Conservation (phyloP, 2,113 vertebrate species). For the Puffinus mauretanicus region DNA sequence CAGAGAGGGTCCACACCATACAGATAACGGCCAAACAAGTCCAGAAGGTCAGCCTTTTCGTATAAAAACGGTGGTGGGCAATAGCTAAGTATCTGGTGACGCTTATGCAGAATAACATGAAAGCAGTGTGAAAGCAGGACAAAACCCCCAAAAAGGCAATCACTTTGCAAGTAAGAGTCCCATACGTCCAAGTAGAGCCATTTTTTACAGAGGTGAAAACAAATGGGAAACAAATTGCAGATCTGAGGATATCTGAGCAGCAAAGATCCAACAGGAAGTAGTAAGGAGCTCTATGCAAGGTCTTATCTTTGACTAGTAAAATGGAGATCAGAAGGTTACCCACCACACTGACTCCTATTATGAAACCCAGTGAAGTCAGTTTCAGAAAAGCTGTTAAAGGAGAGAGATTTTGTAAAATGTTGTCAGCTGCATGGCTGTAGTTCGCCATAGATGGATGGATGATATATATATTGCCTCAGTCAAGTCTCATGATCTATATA, state of each 20-base stretch:
- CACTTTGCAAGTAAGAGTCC: slow-evolving; percentile 98
- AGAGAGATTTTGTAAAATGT: slow-evolving; percentile 99
- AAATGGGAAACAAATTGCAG: slow-evolving; percentile 98
- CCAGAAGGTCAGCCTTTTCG: slow-evolving; percentile 98
- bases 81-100: slow-evolving; percentile 98
- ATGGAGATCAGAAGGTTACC: slow-evolving; percentile 99
- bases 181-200: slow-evolving; percentile 95
- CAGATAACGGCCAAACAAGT: slow-evolving; percentile 98
- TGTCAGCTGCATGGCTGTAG: slow-evolving; percentile 99
- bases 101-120: slow-evolving; percentile 99
- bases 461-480: slow-evolving; percentile 96
- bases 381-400: slow-evolving; percentile 99
- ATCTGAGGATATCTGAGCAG: slow-evolving; percentile 97
- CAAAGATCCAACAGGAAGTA: slow-evolving; percentile 99
- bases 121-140: slow-evolving; percentile 98
- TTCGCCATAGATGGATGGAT: slow-evolving; percentile 99
- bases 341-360: slow-evolving; percentile 98
- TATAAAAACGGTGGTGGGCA: slow-evolving; percentile 98
- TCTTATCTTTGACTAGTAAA: slow-evolving; percentile 99
- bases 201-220: slow-evolving; percentile 99
- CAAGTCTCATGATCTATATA: slow-evolving; percentile 97
- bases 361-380: slow-evolving; percentile 99
- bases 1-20: slow-evolving; percentile 99
- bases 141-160: slow-evolving; percentile 98
- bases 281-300: slow-evolving; percentile 97